These are phyloP conservation scores for Tineola bisselliella DNA, from an alignment of 2,888 invertebrate genomes.

Conservation along the genomic window DNA sequence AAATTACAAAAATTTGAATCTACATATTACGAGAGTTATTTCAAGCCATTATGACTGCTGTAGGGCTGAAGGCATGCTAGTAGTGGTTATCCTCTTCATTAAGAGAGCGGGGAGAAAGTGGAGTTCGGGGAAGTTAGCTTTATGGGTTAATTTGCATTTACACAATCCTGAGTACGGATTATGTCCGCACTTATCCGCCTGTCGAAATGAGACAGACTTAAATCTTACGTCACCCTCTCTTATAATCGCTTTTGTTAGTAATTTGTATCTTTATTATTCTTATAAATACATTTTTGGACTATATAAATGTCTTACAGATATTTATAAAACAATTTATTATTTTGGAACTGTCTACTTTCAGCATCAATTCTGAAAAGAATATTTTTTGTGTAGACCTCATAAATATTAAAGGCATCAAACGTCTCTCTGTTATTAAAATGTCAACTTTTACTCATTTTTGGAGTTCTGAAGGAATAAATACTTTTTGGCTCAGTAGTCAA, in stretches of 20 bases:
- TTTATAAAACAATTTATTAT: background rate
- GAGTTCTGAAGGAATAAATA: background rate
- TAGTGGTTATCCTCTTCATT: slow-evolving; percentile 50
- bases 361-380: background rate
- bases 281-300: no score
- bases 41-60: background rate
- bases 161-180: slow-evolving; percentile 64
- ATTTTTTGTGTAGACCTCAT: background rate
- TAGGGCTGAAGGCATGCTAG: background rate
- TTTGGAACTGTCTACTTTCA: background rate
- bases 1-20: background rate
- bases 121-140: slow-evolving; percentile 38
- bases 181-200: slow-evolving; percentile 61
- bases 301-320: background rate
- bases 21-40: background rate
- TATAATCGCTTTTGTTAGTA: slow-evolving; percentile 26
- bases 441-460: background rate
- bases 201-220: slow-evolving; percentile 46
- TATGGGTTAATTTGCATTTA: slow-evolving; percentile 68
- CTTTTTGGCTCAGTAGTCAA: background rate
- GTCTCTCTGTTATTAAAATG: slow-evolving; percentile 10
- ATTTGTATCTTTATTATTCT: no score
- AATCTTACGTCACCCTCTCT: slow-evolving; percentile 18
- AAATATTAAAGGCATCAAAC: slow-evolving; percentile 11
- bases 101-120: slow-evolving; percentile 31